Evolutionary conservation across 2,888 invertebrate species (phyloP), one percentile per base, ranked within the genome.

Genomic region (Brenthis daphne): DNA sequence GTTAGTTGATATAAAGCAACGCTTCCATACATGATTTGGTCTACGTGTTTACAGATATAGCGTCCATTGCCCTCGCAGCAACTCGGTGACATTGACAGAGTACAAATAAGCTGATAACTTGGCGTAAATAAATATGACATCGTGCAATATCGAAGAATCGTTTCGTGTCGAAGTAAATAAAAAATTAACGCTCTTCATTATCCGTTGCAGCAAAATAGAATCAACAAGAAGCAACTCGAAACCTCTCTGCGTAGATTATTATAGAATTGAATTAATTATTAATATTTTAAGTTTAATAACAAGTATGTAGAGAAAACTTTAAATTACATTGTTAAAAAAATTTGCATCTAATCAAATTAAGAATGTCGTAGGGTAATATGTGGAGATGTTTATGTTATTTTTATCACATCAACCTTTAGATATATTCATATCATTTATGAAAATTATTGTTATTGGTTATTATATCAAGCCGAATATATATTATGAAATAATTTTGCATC

Each of bases 1-100:
- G 71, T 66, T 68, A 71, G 65, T 69, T 63, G 69, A 71, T 69
- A 71, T 69, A 53, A 69, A 69, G 63, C 71, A 69, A 69, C 69
- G 68, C 70, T 74, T 72, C 71, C 63, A 71, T 71, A 76, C 73
- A 76, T 79, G 77, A 81, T 78, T 77, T 80, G 71, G 77, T 83
- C 78, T 82, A 81, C 83, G 80, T 86, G 79, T 79, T 80, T 83
- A 79, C 80, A 88, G 87, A 89, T 89, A 91, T 82, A 78, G 85
- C 88, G 92, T 87, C 82, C 92, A 87, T 91, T 92, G 92, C 90
- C 90, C 92, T 86, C 85, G 80, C 85, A 78, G 81, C 88, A 87
- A 90, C 89, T 90, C 90, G 85, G 89, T 92, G 92, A 92, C 92
- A 92, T 92, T 92, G 92, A 92, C 84, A 81, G 81, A 85, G 85